These are phyloP conservation scores for Catharus ustulatus DNA, from an alignment of 2,797 vertebrate species.

Conservation along the genomic window DNA sequence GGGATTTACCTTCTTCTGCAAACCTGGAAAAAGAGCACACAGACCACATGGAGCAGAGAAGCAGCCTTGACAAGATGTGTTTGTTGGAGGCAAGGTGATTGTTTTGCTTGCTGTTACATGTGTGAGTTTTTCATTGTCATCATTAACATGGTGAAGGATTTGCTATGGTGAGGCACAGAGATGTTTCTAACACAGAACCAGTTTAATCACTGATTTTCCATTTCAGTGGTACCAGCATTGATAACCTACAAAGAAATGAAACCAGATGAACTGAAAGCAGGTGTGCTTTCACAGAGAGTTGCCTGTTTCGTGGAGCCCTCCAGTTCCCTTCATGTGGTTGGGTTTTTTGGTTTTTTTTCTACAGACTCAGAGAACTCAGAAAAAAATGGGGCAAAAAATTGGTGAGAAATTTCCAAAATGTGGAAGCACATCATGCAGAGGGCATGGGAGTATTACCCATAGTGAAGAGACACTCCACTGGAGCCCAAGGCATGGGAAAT, in stretches of 20 bases:
- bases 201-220: background rate
- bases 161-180: background rate
- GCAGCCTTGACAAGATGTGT: background rate
- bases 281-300: background rate
- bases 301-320: background rate
- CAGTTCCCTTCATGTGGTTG: background rate
- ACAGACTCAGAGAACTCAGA: background rate
- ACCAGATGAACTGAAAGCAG: background rate
- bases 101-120: background rate
- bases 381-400: fast-evolving
- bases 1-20: constrained; percentile 20
- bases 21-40: constrained; percentile 62
- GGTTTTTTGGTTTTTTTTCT: background rate
- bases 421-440: background rate
- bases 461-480: background rate
- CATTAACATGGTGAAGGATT: background rate
- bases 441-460: background rate
- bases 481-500: background rate
- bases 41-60: background rate
- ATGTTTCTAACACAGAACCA: background rate
- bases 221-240: background rate
- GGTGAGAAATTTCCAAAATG: background rate
- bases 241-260: background rate
- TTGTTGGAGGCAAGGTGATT: background rate
- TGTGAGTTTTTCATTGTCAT: background rate